A percentile compares a stretch with the other conserved stretches of the same genome.
phyloP scores from a whole-genome alignment of 2,888 invertebrate species.

The Glyphotaelius pellucidus region DNA sequence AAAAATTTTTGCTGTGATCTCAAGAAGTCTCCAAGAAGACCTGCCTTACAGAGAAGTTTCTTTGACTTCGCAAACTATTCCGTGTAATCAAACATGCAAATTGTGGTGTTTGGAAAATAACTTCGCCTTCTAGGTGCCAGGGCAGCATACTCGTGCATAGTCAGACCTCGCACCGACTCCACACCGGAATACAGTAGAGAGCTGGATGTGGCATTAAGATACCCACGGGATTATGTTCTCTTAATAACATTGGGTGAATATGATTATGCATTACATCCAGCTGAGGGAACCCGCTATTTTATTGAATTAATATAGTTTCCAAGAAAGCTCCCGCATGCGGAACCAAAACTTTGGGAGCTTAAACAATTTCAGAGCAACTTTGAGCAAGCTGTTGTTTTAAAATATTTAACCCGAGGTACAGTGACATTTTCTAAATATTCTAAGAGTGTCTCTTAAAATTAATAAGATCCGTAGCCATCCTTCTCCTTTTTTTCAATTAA shows the following conservation, averaged over 20 bases:
- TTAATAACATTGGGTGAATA: background rate
- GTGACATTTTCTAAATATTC: background rate
- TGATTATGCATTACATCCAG: background rate
- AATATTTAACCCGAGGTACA: background rate
- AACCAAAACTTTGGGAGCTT: background rate
- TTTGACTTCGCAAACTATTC: background rate
- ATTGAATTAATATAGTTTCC: background rate
- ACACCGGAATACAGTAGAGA: background rate
- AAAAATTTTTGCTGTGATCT: background rate
- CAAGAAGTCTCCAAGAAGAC: background rate
- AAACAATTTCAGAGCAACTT: background rate
- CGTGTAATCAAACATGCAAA: slow-evolving; percentile 42
- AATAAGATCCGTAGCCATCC: background rate
- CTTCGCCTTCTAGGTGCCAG: background rate
- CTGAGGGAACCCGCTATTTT: background rate
- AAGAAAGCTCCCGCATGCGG: background rate
- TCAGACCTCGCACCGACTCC: background rate
- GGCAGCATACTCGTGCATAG: background rate
- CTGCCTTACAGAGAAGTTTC: background rate
- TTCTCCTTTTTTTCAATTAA: background rate
- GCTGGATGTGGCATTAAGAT: background rate
- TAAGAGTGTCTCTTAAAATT: too few species aligned
- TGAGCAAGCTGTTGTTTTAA: background rate
- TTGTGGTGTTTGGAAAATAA: slow-evolving; percentile 29
- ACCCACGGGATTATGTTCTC: background rate